phyloP scores from a whole-genome alignment of 2,797 vertebrate species.

The Falco cherrug region DNA sequence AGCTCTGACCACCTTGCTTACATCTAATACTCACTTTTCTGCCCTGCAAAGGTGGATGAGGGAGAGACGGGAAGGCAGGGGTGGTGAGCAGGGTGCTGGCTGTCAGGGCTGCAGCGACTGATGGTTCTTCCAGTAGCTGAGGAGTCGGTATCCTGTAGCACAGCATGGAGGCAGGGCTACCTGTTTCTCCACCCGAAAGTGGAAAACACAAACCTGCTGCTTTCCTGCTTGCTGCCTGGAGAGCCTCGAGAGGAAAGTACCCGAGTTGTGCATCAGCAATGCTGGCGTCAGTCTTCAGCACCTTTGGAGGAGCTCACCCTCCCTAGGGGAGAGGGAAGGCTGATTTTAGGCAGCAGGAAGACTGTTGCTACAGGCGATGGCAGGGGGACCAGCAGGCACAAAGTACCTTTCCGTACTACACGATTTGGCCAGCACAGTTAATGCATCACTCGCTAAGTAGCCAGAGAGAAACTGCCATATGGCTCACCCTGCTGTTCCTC shows the following conservation, averaged over 20 bases:
- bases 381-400: not conserved
- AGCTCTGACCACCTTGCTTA: not conserved
- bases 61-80: not conserved
- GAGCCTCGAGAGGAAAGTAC: not conserved
- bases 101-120: not conserved
- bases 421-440: not conserved
- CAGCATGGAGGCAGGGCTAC: not conserved
- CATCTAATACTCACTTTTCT: not conserved
- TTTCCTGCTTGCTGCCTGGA: not conserved
- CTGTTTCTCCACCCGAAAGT: not conserved
- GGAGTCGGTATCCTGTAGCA: not conserved
- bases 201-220: not conserved
- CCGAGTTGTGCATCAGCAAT: not conserved
- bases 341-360: not conserved
- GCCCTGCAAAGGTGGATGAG: not conserved
- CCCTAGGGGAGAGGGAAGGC: not conserved
- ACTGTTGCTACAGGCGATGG: not conserved
- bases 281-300: not conserved
- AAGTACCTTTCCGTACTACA: not conserved
- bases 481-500: conserved; percentile 41
- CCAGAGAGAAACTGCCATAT: conserved; percentile 45
- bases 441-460: not conserved
- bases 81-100: not conserved
- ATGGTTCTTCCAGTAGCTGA: not conserved
- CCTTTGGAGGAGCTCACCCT: fast-evolving